A percentile compares a stretch with the other conserved stretches of the same genome.
phyloP scores from a whole-genome alignment of 2,113 vertebrate genomes.

The Dryoscopus gambensis region DNA sequence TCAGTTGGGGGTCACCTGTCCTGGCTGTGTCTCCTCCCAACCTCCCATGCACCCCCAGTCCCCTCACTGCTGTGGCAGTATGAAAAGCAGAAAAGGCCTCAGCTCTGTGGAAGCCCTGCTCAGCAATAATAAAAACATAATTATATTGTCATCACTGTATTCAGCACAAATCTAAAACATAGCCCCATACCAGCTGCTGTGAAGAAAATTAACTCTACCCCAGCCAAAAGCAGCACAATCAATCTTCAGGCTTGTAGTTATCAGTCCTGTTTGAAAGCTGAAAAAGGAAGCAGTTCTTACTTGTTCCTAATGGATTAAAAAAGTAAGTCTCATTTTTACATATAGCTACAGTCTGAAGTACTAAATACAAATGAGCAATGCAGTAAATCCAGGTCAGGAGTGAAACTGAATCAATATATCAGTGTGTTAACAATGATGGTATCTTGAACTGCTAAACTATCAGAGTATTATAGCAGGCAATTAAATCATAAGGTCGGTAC shows the following conservation, averaged over 20 bases:
- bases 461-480: slow-evolving; percentile 24
- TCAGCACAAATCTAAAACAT: background rate
- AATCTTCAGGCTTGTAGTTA: background rate
- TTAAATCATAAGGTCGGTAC: slow-evolving; percentile 23
- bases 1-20: background rate
- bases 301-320: background rate
- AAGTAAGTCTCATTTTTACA: background rate
- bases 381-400: slow-evolving; percentile 47
- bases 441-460: slow-evolving; percentile 39
- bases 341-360: background rate
- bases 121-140: background rate
- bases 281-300: background rate
- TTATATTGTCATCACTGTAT: background rate
- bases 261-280: background rate
- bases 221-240: background rate
- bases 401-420: slow-evolving; percentile 8
- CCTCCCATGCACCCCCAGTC: too few species aligned
- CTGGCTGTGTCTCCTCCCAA: background rate
- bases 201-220: background rate
- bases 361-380: slow-evolving; percentile 11
- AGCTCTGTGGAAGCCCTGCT: background rate
- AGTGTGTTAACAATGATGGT: slow-evolving; percentile 27
- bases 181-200: background rate
- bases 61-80: background rate
- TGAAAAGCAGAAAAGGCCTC: background rate